Evolutionary conservation across 2,888 invertebrate species (phyloP).

Genomic region (Drosophila picticornis): DNA sequence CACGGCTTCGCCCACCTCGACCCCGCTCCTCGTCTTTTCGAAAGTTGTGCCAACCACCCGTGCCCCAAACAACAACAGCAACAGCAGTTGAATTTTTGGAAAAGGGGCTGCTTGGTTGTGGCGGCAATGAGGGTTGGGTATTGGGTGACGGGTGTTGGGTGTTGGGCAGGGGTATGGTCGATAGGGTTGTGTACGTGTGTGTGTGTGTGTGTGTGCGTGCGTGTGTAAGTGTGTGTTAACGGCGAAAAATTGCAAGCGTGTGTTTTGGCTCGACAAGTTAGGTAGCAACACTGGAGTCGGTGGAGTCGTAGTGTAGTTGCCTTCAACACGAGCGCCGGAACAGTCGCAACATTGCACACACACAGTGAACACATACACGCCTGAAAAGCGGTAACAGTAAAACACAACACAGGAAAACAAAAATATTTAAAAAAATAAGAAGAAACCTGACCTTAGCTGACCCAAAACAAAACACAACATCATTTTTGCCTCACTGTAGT

Average conservation of each 20-base stretch:
- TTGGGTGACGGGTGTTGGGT: not conserved
- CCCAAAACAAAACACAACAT: not conserved
- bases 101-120: conserved; percentile 29
- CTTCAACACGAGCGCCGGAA: conserved; percentile 67
- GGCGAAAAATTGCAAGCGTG: conserved; percentile 70
- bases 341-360: conserved; percentile 67
- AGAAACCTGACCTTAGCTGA: conserved; percentile 50
- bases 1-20: not conserved
- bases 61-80: conserved; percentile 10
- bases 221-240: conserved; percentile 26
- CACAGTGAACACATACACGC: not conserved
- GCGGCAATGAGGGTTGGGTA: not conserved
- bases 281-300: conserved; percentile 23
- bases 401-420: not conserved
- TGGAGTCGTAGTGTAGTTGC: conserved; percentile 55
- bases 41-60: conserved; percentile 46
- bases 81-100: conserved; percentile 5
- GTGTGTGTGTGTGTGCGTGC: conserved; percentile 2
- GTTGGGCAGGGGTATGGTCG: not conserved
- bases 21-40: conserved; percentile 20
- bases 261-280: conserved; percentile 42
- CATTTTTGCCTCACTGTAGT: conserved; percentile 16
- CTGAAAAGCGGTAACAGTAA: conserved; percentile 26
- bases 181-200: not conserved
- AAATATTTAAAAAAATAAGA: not conserved